A percentile compares a stretch with the other conserved stretches of the same genome.
Evolutionary conservation across 2,113 vertebrate species (phyloP).

Genomic region (Monopterus albus): DNA sequence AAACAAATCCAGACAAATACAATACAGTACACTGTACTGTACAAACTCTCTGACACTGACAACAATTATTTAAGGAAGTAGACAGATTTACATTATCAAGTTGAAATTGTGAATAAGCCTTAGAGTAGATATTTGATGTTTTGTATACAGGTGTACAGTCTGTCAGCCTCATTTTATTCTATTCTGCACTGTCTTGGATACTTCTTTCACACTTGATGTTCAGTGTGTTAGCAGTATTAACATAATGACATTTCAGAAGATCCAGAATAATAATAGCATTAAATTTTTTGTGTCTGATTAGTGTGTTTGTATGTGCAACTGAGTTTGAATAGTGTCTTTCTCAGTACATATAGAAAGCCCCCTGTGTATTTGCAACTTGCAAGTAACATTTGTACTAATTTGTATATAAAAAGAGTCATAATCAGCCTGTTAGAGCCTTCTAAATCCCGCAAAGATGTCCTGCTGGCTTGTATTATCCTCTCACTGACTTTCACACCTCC

Average conservation of each 20-base stretch:
- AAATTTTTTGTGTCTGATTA: too few relatives aligned
- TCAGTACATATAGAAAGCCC: neutral
- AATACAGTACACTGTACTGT: too few relatives aligned
- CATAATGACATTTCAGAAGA: neutral
- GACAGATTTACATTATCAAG: slow-evolving; percentile 9
- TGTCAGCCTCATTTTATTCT: neutral
- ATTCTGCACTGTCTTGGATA: neutral
- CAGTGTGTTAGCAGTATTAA: neutral
- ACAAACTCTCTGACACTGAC: too few relatives aligned
- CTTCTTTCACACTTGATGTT: neutral
- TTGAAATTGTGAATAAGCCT: neutral
- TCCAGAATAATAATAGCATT: too few relatives aligned
- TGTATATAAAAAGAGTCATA: neutral
- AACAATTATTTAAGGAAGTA: too few relatives aligned
- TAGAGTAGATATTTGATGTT: neutral
- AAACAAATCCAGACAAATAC: too few relatives aligned
- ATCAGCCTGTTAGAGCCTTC: neutral
- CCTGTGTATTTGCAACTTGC: neutral
- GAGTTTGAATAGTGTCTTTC: neutral
- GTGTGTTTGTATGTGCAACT: too few relatives aligned
- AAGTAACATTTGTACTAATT: neutral
- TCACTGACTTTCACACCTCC: neutral
- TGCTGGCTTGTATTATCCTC: neutral
- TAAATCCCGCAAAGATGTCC: neutral
- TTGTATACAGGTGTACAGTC: neutral